phyloP scores from a whole-genome alignment of 2,113 vertebrate genomes.

The Grammomys dolichurus region DNA sequence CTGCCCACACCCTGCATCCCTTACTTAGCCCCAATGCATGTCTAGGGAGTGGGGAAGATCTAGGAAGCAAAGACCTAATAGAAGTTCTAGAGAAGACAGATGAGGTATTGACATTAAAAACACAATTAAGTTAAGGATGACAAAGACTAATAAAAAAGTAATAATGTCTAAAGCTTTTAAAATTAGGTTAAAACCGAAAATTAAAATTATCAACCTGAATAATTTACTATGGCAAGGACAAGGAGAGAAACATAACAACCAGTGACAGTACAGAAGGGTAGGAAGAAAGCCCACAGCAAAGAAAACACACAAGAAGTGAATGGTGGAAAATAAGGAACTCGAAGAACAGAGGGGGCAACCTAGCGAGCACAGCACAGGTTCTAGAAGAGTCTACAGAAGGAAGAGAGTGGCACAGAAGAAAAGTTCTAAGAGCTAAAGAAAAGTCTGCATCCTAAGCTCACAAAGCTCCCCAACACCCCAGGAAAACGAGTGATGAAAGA shows the following conservation, averaged over 20 bases:
- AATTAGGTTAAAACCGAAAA: not conserved
- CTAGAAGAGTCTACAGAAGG: not conserved
- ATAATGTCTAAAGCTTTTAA: not conserved
- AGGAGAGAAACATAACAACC: not conserved
- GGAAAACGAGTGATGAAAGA: not conserved
- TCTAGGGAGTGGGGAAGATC: not conserved
- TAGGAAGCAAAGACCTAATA: not conserved
- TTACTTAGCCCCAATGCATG: not conserved
- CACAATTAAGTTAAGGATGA: not conserved
- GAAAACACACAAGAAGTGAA: slow-evolving; percentile 3
- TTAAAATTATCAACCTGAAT: slow-evolving; percentile 13
- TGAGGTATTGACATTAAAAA: not conserved
- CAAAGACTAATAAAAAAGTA: not conserved
- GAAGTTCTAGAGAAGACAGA: not conserved
- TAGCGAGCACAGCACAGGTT: not conserved
- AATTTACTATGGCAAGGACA: slow-evolving; percentile 20
- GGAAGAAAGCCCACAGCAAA: slow-evolving; percentile 7
- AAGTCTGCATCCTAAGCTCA: not conserved
- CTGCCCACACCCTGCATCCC: not conserved
- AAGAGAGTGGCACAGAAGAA: not conserved
- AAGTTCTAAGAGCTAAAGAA: not conserved
- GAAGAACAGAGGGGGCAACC: not conserved
- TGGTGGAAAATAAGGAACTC: not conserved
- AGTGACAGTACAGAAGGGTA: not conserved
- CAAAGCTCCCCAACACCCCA: not conserved